These are phyloP conservation scores for Drosophila pachea DNA, from an alignment of 1,140 invertebrate species.

Conservation along the genomic window DNA sequence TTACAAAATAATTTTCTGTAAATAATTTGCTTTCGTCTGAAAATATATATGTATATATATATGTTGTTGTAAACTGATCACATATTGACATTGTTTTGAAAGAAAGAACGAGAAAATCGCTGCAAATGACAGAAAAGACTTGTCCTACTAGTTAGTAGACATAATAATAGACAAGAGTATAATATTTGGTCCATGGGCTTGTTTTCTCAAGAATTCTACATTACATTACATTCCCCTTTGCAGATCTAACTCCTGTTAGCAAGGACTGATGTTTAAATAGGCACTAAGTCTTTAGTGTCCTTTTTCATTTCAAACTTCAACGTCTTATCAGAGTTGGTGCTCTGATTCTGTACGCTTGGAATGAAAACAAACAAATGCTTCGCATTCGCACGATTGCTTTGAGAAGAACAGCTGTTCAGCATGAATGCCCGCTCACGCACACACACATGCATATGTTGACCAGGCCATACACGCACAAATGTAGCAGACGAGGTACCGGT, in stretches of 20 bases:
- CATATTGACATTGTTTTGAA: no score
- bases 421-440: constrained; percentile 35
- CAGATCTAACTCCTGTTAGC: not conserved
- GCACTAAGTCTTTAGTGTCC: no score
- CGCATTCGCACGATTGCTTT: constrained; percentile 36
- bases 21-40: no score
- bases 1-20: not conserved
- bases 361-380: constrained; percentile 40
- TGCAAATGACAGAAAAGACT: not conserved
- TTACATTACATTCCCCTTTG: not conserved
- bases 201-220: not conserved
- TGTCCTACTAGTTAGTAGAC: not conserved
- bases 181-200: no score
- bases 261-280: no score
- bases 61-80: no score
- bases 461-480: not conserved
- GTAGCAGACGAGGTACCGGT: constrained; percentile 36
- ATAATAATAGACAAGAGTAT: no score
- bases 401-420: constrained; percentile 65
- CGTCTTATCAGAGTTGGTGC: not conserved
- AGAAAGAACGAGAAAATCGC: not conserved
- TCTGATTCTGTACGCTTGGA: constrained; percentile 6
- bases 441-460: constrained; percentile 1
- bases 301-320: constrained; percentile 3
- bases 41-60: no score